Evolutionary conservation across 2,797 vertebrate genomes (phyloP).

Genomic region (Graptemys geographica): DNA sequence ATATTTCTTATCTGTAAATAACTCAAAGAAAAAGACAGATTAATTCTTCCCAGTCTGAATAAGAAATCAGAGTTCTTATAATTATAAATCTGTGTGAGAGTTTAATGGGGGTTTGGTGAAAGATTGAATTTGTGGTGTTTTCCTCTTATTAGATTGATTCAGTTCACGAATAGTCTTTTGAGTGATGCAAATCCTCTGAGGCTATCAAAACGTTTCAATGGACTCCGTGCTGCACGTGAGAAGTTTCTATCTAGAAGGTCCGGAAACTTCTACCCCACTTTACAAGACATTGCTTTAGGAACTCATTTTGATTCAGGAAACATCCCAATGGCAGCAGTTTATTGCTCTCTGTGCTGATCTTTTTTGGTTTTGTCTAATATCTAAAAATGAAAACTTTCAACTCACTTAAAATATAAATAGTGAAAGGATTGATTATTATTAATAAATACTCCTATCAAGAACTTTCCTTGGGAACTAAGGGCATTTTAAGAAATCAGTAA

Average conservation of each 20-base stretch:
- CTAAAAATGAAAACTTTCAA: background rate
- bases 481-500: constrained; percentile 24
- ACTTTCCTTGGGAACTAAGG: constrained; percentile 2
- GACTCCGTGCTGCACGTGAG: background rate
- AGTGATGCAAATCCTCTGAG: constrained; percentile 38
- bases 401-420: constrained; percentile 30
- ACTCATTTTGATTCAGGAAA: constrained; percentile 46
- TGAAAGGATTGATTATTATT: constrained; percentile 18
- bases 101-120: constrained; percentile 52
- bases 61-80: constrained; percentile 36
- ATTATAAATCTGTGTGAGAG: constrained; percentile 41
- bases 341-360: background rate
- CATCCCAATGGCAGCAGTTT: background rate
- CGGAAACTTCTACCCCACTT: background rate
- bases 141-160: constrained; percentile 57
- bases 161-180: constrained; percentile 21
- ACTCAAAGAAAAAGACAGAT: constrained; percentile 46
- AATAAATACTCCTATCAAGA: constrained; percentile 23
- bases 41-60: constrained; percentile 45
- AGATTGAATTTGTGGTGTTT: constrained; percentile 62
- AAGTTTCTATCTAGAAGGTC: background rate
- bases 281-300: background rate
- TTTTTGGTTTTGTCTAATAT: background rate
- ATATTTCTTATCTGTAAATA: constrained; percentile 47
- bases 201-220: constrained; percentile 22